A percentile compares a stretch with the other conserved stretches of the same genome.
phyloP scores from a whole-genome alignment of 1,140 invertebrate species.

The Sarcophaga peregrina region DNA sequence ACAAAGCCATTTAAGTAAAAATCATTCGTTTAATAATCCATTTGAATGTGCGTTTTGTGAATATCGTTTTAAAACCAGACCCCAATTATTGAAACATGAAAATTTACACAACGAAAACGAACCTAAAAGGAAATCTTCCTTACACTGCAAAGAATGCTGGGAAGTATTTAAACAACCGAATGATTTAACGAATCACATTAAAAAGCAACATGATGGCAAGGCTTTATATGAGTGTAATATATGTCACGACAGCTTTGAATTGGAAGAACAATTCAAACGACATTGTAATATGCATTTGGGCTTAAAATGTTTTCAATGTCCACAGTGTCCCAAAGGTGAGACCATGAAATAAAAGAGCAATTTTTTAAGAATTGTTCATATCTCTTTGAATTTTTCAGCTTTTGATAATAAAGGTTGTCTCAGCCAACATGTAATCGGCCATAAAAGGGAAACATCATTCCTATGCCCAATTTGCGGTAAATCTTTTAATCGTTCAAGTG shows the following conservation, averaged over 20 bases:
- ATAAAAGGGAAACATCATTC: neutral
- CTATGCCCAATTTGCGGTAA: neutral
- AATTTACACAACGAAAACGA: neutral
- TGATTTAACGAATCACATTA: neutral
- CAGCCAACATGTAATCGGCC: neutral
- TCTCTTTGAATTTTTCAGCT: neutral
- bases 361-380: neutral
- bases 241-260: neutral
- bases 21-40: too few species aligned
- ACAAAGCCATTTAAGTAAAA: too few species aligned
- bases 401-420: neutral
- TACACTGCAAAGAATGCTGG: neutral
- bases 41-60: too few species aligned
- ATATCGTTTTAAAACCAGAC: too few species aligned
- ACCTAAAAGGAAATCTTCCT: neutral
- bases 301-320: neutral
- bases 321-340: neutral
- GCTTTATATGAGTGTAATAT: neutral
- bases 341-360: neutral
- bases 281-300: neutral
- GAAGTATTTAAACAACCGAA: neutral
- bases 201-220: neutral
- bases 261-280: neutral
- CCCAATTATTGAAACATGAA: too few species aligned
- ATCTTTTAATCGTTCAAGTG: neutral